Conservation (phyloP, 2,797 vertebrate genomes). For the Malurus splendens region DNA sequence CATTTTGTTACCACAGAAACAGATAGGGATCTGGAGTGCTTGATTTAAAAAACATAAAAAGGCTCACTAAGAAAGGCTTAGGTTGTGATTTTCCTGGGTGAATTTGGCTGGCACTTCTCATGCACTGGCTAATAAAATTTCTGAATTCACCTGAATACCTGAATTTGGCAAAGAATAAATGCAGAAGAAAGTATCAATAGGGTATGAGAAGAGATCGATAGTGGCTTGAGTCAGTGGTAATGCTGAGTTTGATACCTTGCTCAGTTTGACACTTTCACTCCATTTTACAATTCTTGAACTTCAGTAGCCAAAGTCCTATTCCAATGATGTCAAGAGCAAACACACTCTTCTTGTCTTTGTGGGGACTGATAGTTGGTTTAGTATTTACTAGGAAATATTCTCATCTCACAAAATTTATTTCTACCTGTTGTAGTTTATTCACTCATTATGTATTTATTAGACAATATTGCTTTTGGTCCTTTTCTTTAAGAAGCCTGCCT, state of each 20-base stretch:
- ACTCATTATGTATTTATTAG: slow-evolving; percentile 51
- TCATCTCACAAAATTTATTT: slow-evolving; percentile 43
- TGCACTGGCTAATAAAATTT: neutral
- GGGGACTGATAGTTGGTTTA: neutral
- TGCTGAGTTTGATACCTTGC: neutral
- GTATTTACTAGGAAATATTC: slow-evolving; percentile 6
- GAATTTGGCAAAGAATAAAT: neutral
- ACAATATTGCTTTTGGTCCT: slow-evolving; percentile 21
- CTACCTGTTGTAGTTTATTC: neutral
- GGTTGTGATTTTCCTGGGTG: neutral
- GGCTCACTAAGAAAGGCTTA: neutral
- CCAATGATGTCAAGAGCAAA: neutral
- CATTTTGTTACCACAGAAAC: neutral
- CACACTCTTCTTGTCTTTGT: neutral
- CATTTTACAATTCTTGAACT: neutral
- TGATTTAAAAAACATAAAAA: neutral
- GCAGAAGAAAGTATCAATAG: neutral
- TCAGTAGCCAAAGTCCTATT: neutral
- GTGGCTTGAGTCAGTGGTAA: neutral
- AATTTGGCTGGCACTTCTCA: neutral
- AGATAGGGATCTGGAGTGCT: neutral
- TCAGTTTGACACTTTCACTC: neutral
- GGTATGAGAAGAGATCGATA: neutral
- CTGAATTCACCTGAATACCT: neutral
- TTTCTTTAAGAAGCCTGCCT: slow-evolving; percentile 27